phyloP scores from a whole-genome alignment of 23 tunicate species.

The Ciona savignyi region DNA sequence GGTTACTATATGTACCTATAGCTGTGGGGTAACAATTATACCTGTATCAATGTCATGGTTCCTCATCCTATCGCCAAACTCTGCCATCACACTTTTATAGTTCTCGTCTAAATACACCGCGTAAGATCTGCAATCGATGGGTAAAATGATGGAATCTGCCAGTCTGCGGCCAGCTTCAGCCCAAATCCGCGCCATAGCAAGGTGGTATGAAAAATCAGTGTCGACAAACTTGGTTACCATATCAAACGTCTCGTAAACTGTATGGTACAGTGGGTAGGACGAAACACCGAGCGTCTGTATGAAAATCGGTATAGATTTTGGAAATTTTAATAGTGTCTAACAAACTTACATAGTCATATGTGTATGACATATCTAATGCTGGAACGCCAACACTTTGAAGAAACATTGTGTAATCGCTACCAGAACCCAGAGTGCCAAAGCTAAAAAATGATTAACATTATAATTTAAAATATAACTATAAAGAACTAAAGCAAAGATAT shows the following conservation, averaged over 20 bases:
- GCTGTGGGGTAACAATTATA: too few species aligned
- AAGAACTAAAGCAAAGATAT: too few species aligned
- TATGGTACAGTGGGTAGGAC: conserved; percentile 64
- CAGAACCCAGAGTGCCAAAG: too few species aligned
- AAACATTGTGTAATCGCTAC: conserved; percentile 33
- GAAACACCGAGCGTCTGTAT: conserved; percentile 36
- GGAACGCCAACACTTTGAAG: conserved; percentile 33
- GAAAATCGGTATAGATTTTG: too few species aligned
- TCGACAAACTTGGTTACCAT: conserved; percentile 34
- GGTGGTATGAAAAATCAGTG: conserved; percentile 43
- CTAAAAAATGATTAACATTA: too few species aligned
- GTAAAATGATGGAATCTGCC: conserved; percentile 41
- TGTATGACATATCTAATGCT: conserved; percentile 19
- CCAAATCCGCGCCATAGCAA: conserved; percentile 33
- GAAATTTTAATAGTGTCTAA: too few species aligned
- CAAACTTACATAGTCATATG: conserved; percentile 5
- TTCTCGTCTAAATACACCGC: conserved; percentile 22
- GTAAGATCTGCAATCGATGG: conserved; percentile 34
- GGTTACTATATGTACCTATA: too few species aligned
- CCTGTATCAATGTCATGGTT: too few species aligned
- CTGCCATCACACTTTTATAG: neutral
- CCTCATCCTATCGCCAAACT: conserved; percentile 14
- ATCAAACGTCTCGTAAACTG: conserved; percentile 58
- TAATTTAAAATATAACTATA: too few species aligned
- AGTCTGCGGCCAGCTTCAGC: conserved; percentile 28